phyloP scores from a whole-genome alignment of 2,888 invertebrate species.

The Latheticus oryzae region DNA sequence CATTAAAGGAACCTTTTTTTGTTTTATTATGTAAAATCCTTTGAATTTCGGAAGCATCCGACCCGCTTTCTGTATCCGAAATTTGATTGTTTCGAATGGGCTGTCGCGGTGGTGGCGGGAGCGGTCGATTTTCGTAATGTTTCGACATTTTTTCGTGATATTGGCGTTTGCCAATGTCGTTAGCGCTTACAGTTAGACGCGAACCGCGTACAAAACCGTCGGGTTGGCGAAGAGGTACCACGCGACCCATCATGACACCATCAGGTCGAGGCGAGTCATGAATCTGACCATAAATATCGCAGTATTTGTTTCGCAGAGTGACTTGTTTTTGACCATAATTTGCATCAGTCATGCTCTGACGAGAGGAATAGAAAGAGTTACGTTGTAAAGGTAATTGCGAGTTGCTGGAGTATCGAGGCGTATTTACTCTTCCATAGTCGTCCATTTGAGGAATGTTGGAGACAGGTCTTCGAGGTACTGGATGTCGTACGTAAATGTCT shows the following conservation, averaged over 20 bases:
- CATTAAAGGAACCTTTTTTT: too few species aligned
- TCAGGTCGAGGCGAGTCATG: conserved; percentile 59
- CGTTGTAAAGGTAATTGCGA: conserved; percentile 28
- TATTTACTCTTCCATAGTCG: conserved; percentile 44
- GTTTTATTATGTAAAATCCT: conserved; percentile 69
- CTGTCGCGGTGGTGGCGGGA: conserved; percentile 63
- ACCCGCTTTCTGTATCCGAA: conserved; percentile 78
- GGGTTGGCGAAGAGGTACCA: conserved; percentile 42
- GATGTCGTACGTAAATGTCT: conserved; percentile 29
- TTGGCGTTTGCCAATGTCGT: conserved; percentile 60
- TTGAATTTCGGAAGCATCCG: conserved; percentile 79
- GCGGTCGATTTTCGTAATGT: conserved; percentile 56
- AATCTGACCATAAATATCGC: conserved; percentile 65
- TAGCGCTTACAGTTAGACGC: conserved; percentile 63
- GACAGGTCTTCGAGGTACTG: conserved; percentile 7
- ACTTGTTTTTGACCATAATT: conserved; percentile 54
- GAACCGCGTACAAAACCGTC: conserved; percentile 61
- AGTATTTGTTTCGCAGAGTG: conserved; percentile 61
- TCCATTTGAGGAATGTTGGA: conserved; percentile 12
- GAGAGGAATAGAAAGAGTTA: conserved; percentile 47
- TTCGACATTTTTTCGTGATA: conserved; percentile 11
- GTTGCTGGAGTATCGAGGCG: conserved; percentile 39
- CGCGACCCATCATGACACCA: conserved; percentile 57
- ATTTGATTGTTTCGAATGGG: conserved; percentile 36
- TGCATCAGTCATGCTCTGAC: conserved; percentile 50